Percentiles rank a stretch among this genome's conserved stretches.
These are phyloP conservation scores for Xestobium rufovillosum DNA, from an alignment of 2,888 invertebrate species.

Conservation along the genomic window DNA sequence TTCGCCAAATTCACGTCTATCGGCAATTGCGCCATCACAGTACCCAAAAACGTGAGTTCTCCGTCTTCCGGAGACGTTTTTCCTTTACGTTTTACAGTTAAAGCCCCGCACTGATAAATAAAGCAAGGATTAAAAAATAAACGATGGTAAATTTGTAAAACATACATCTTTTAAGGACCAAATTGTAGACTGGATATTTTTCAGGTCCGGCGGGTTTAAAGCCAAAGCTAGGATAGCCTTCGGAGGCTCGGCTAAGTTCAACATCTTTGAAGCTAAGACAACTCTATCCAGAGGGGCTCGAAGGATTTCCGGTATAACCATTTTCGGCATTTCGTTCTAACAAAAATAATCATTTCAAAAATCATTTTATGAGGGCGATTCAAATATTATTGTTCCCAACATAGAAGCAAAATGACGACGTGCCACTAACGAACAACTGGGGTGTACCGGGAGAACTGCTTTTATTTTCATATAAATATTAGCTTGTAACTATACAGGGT, in stretches of 20 bases:
- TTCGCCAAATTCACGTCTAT: conserved; percentile 76
- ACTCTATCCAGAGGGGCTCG: conserved; percentile 74
- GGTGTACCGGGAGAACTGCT: no score
- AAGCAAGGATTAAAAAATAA: conserved; percentile 8
- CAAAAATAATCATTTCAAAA: conserved; percentile 14
- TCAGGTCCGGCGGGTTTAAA: conserved; percentile 78
- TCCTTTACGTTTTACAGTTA: conserved; percentile 53
- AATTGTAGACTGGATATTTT: conserved; percentile 73
- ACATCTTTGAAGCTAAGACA: conserved; percentile 71
- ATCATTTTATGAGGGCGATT: no score
- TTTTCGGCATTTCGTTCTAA: conserved; percentile 47
- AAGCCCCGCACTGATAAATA: conserved; percentile 61
- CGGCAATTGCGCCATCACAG: conserved; percentile 74
- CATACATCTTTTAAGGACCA: conserved; percentile 73
- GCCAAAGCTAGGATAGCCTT: conserved; percentile 72
- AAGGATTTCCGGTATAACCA: conserved; percentile 66
- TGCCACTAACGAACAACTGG: no score
- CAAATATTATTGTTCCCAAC: no score
- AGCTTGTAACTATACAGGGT: no score
- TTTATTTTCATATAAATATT: no score
- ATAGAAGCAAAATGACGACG: no score
- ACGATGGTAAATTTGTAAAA: neutral
- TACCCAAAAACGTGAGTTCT: conserved; percentile 79
- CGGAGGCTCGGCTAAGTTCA: conserved; percentile 75
- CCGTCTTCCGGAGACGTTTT: conserved; percentile 54